Evolutionary conservation across 2,113 vertebrate genomes (phyloP).

Genomic region (Hirundichthys speculiger): DNA sequence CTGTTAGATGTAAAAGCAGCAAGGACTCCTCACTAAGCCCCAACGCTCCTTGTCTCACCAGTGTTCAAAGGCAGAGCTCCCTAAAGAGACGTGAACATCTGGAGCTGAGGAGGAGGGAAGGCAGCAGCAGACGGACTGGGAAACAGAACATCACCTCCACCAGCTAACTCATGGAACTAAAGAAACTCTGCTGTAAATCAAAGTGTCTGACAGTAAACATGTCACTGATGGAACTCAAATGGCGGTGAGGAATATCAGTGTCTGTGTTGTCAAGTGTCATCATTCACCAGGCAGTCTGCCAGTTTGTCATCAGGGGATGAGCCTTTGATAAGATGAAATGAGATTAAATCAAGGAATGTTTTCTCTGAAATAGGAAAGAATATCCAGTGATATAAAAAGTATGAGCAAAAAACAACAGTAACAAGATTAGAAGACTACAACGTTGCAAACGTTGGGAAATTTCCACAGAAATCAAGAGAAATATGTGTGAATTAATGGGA

Average conservation of each 20-base stretch:
- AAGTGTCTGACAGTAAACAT: conserved; percentile 43
- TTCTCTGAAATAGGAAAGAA: too few species aligned
- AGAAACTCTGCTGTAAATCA: conserved; percentile 2
- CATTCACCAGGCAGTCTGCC: too few species aligned
- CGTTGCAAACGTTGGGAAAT: too few species aligned
- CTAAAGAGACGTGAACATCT: conserved; percentile 63
- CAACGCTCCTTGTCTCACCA: conserved; percentile 71
- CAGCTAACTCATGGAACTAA: conserved; percentile 24
- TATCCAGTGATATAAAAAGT: too few species aligned
- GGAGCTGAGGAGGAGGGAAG: conserved; percentile 33
- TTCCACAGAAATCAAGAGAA: too few species aligned
- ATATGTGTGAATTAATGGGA: too few species aligned
- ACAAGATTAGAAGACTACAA: too few species aligned
- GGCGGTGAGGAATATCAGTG: not conserved
- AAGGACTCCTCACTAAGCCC: conserved; percentile 60
- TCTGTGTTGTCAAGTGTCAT: too few species aligned
- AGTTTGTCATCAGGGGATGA: too few species aligned
- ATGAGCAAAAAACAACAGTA: too few species aligned
- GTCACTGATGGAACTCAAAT: conserved; percentile 36
- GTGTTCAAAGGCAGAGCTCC: conserved; percentile 70
- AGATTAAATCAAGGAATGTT: too few species aligned
- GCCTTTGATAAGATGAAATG: too few species aligned
- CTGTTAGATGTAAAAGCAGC: conserved; percentile 42
- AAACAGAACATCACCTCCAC: conserved; percentile 25
- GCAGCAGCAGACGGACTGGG: conserved; percentile 44